Percentiles rank a stretch among this genome's conserved stretches.
phyloP scores from a whole-genome alignment of 2,113 vertebrate species.

The Trinectes maculatus region DNA sequence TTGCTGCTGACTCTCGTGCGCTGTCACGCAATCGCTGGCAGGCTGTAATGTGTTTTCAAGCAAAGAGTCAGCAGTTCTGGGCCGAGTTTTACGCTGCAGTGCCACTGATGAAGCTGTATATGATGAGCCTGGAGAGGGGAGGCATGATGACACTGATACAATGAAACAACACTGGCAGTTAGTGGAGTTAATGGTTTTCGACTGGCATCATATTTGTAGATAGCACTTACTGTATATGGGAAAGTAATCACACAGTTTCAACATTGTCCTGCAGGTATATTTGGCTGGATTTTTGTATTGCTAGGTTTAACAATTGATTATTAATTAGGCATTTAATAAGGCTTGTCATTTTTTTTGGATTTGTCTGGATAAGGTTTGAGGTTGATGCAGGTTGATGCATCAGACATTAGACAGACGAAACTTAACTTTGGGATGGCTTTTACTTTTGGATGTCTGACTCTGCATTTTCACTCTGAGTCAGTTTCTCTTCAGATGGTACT shows the following conservation, averaged over 20 bases:
- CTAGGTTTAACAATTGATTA: background rate
- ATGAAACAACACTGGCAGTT: slow-evolving; percentile 18
- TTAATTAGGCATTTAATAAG: background rate
- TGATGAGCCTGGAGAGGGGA: slow-evolving; percentile 31
- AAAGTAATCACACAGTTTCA: background rate
- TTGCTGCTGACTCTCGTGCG: background rate
- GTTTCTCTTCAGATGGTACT: background rate
- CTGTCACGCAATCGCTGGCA: slow-evolving; percentile 32
- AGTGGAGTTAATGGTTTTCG: slow-evolving; percentile 8
- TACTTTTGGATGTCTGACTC: background rate
- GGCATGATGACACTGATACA: slow-evolving; percentile 24
- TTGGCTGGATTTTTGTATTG: background rate
- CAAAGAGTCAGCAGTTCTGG: slow-evolving; percentile 7
- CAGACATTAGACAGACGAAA: too few relatives aligned
- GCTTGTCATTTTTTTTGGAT: too few relatives aligned
- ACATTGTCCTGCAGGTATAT: background rate
- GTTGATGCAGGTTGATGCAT: too few relatives aligned
- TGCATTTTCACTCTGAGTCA: background rate
- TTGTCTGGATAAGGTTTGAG: too few relatives aligned
- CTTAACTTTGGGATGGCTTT: background rate
- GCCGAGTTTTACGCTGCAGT: slow-evolving; percentile 29
- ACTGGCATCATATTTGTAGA: background rate
- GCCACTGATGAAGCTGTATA: slow-evolving; percentile 31
- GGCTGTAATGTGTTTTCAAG: slow-evolving; percentile 50
- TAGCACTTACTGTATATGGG: background rate